A percentile compares a stretch with the other conserved stretches of the same genome.
Evolutionary conservation across 2,113 vertebrate genomes (phyloP).

Genomic region (Pterocles burchelli): DNA sequence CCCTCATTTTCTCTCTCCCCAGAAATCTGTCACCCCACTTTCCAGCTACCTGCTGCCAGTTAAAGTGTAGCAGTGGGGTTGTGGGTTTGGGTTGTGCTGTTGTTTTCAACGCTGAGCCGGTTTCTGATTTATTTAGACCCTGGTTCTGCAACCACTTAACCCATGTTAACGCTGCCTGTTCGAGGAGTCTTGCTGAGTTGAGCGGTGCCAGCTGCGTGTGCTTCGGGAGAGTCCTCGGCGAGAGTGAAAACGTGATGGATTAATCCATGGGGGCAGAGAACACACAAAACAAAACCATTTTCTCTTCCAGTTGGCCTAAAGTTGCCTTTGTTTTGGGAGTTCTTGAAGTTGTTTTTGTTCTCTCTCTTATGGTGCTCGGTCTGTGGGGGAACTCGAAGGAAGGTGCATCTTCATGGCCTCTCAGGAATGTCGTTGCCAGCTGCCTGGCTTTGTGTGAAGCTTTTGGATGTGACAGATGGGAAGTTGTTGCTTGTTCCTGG

Average conservation of each 20-base stretch:
- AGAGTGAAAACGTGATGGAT: neutral
- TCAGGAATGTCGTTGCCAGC: neutral
- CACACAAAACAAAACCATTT: neutral
- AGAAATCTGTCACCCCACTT: neutral
- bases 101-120: neutral
- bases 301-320: neutral
- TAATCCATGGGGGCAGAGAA: neutral
- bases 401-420: neutral
- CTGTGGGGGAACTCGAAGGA: neutral
- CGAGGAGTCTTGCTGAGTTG: neutral
- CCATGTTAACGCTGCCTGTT: neutral
- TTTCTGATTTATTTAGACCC: neutral
- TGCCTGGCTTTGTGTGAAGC: rapidly evolving
- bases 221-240: neutral
- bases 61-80: neutral
- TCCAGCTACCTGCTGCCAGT: slow-evolving; percentile 1
- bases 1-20: slow-evolving; percentile 12
- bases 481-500: neutral
- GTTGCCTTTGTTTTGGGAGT: neutral
- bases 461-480: neutral
- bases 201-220: neutral
- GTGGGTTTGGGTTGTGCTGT: neutral
- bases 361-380: rapidly evolving
- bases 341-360: neutral
- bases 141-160: neutral